Conservation (phyloP, 2,113 vertebrate genomes). For the Mastomys coucha region DNA sequence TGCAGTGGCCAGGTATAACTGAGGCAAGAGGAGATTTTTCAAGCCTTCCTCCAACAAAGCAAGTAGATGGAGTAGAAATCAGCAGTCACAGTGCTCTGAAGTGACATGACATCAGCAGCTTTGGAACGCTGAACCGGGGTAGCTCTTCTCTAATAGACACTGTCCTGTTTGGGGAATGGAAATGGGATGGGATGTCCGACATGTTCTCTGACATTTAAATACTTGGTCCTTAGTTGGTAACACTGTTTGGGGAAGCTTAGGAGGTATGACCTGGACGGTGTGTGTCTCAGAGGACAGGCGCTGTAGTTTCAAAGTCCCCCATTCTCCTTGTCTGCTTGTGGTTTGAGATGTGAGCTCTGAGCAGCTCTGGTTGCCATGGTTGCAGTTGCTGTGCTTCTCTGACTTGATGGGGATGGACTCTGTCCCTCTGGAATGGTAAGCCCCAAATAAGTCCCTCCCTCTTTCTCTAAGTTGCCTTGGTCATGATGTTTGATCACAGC, state of each 20-base stretch:
- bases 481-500: neutral
- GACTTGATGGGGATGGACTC: neutral
- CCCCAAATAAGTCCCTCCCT: neutral
- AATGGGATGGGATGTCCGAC: neutral
- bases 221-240: neutral
- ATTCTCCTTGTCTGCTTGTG: neutral
- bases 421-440: neutral
- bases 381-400: neutral
- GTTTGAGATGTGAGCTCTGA: neutral
- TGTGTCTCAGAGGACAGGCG: neutral
- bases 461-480: neutral
- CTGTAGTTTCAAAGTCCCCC: neutral
- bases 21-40: neutral
- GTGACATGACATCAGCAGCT: neutral
- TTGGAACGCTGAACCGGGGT: neutral
- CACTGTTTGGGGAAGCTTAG: neutral
- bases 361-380: neutral
- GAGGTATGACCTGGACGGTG: neutral
- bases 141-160: neutral
- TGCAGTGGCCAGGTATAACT: neutral
- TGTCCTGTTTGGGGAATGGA: constrained; percentile 13
- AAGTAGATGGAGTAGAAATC: neutral
- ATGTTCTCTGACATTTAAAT: neutral
- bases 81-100: neutral
- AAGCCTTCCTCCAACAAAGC: neutral